Evolutionary conservation across 2,113 vertebrate genomes (phyloP).

Genomic region (Paedocypris sp.): DNA sequence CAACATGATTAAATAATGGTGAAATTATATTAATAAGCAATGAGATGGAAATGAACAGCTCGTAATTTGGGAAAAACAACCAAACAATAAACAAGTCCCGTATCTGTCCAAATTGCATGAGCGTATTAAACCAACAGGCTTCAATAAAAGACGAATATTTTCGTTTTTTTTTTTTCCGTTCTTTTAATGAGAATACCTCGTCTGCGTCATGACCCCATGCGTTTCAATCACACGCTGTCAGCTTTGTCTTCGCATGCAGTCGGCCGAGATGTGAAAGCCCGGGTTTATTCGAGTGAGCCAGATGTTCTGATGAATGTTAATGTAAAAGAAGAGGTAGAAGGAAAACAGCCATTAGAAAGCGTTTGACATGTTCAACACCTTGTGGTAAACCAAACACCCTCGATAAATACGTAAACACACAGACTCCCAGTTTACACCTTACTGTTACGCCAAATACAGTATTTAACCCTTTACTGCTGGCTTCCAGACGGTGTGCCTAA

Average conservation of each 20-base stretch:
- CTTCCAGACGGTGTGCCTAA: too few relatives aligned
- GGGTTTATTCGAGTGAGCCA: slow-evolving; percentile 58
- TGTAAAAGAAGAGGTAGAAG: slow-evolving; percentile 63
- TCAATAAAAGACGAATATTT: not conserved
- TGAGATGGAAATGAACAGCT: slow-evolving; percentile 60
- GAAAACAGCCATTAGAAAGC: slow-evolving; percentile 58
- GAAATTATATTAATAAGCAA: slow-evolving; percentile 67
- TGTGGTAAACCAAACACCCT: slow-evolving; percentile 49
- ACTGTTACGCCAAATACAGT: too few relatives aligned
- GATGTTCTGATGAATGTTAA: slow-evolving; percentile 73
- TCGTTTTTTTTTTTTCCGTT: too few relatives aligned
- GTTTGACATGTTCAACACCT: slow-evolving; percentile 53
- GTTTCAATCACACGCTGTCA: slow-evolving; percentile 14
- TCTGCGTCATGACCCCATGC: slow-evolving; percentile 13
- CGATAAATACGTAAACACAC: slow-evolving; percentile 64
- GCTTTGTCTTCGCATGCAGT: slow-evolving; percentile 9
- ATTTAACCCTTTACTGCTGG: too few relatives aligned
- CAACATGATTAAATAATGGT: slow-evolving; percentile 63
- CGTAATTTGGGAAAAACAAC: slow-evolving; percentile 49
- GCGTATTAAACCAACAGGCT: slow-evolving; percentile 41
- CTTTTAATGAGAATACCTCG: not conserved
- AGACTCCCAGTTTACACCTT: too few relatives aligned
- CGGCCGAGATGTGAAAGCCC: slow-evolving; percentile 29
- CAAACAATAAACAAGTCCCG: slow-evolving; percentile 51
- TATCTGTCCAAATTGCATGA: slow-evolving; percentile 44